A percentile compares a stretch with the other conserved stretches of the same genome.
These are phyloP conservation scores for Sylvilagus bachmani DNA, from an alignment of 2,113 vertebrate species.

Conservation along the genomic window DNA sequence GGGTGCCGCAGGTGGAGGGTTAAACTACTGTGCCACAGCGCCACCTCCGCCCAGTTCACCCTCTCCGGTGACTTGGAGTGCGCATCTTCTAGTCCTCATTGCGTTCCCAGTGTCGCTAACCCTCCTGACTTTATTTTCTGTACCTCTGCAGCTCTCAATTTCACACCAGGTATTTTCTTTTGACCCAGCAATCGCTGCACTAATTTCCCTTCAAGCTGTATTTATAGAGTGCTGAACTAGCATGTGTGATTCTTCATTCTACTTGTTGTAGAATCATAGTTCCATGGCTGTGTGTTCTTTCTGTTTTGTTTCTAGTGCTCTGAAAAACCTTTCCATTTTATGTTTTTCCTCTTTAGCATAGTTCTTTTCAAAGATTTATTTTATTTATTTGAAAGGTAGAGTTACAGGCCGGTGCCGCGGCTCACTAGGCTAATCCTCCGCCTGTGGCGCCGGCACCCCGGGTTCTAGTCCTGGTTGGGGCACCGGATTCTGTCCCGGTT, in stretches of 20 bases:
- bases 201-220: conserved; percentile 31
- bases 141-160: conserved; percentile 24
- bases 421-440: no score
- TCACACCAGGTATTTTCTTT: conserved; percentile 43
- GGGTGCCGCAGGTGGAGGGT: no score
- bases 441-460: no score
- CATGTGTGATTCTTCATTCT: conserved; percentile 31
- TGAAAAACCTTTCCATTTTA: conserved; percentile 29
- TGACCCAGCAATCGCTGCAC: not conserved
- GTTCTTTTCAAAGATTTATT: no score
- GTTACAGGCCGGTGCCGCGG: no score
- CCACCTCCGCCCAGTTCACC: not conserved
- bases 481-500: no score
- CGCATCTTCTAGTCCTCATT: not conserved
- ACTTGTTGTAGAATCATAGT: conserved; percentile 11
- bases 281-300: not conserved
- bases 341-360: conserved; percentile 19
- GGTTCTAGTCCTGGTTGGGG: no score
- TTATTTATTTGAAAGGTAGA: no score
- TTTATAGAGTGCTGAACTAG: conserved; percentile 27
- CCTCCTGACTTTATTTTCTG: conserved; percentile 30
- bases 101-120: not conserved
- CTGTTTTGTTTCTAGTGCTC: conserved; percentile 44
- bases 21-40: no score
- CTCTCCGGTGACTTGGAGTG: not conserved